Conservation (phyloP, 1,140 invertebrate species). For the Myzus persicae region DNA sequence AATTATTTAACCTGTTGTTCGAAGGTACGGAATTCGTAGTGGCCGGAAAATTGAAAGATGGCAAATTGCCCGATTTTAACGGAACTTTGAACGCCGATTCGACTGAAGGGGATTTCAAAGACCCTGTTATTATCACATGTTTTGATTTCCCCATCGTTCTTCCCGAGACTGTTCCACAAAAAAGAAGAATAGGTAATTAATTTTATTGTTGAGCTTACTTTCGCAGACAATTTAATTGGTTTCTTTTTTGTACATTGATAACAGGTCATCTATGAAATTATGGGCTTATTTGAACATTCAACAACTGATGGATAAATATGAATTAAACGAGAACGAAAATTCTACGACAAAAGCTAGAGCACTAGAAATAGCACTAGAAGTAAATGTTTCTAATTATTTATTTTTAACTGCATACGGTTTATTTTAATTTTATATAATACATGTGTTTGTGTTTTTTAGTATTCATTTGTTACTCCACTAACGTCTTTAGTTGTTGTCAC, state of each 20-base stretch:
- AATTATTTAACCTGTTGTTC: slow-evolving; percentile 69
- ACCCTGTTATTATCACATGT: neutral
- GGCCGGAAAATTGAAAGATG: slow-evolving; percentile 66
- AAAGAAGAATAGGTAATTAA: slow-evolving; percentile 19
- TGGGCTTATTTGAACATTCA: slow-evolving; percentile 77
- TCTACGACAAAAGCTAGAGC: slow-evolving; percentile 64
- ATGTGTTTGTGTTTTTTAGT: slow-evolving; percentile 65
- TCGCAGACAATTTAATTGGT: no score
- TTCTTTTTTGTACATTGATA: no score
- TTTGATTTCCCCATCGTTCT: neutral
- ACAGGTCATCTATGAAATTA: slow-evolving; percentile 70
- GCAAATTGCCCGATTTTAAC: slow-evolving; percentile 12
- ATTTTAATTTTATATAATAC: neutral
- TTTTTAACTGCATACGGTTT: neutral
- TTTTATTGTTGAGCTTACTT: neutral
- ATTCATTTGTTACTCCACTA: slow-evolving; percentile 75
- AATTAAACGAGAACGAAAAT: slow-evolving; percentile 61
- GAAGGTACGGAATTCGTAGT: slow-evolving; percentile 70
- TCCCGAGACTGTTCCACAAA: neutral
- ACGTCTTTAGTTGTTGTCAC: slow-evolving; percentile 78
- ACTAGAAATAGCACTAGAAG: slow-evolving; percentile 67
- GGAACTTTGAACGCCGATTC: slow-evolving; percentile 39
- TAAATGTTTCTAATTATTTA: slow-evolving; percentile 56
- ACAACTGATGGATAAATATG: slow-evolving; percentile 71
- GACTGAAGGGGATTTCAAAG: slow-evolving; percentile 26